Conservation (phyloP, 30 jellyfish, hydroid and myxozoan genomes). For the Mastigias papua region DNA sequence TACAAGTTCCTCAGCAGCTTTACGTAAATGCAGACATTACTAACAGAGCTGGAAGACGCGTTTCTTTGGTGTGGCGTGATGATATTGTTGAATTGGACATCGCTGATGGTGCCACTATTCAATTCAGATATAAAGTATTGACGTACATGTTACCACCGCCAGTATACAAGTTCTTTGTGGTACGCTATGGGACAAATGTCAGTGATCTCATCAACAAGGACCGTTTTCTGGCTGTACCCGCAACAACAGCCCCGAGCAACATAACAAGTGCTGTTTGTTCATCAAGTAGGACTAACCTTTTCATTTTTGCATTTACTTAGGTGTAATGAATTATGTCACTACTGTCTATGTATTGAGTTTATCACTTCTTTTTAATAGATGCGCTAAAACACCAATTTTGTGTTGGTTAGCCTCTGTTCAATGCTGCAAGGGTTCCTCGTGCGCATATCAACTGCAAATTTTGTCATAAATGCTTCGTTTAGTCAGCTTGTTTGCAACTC, state of each 20-base stretch:
- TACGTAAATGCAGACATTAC: slow-evolving; percentile 77
- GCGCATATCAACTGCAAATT: no score
- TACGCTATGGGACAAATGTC: slow-evolving; percentile 90
- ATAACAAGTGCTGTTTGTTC: slow-evolving; percentile 79
- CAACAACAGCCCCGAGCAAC: slow-evolving; percentile 48
- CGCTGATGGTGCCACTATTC: slow-evolving; percentile 87
- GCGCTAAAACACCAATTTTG: no score
- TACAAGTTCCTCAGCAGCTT: slow-evolving; percentile 64
- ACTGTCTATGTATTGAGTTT: no score
- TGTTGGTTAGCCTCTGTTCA: no score
- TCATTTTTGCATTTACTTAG: neutral
- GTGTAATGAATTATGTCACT: no score
- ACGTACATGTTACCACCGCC: slow-evolving; percentile 84
- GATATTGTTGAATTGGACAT: slow-evolving; percentile 90
- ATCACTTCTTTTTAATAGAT: no score
- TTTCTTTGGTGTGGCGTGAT: slow-evolving; percentile 97
- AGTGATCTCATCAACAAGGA: slow-evolving; percentile 85
- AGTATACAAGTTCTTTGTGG: slow-evolving; percentile 74
- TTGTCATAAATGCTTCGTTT: no score
- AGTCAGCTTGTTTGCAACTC: no score
- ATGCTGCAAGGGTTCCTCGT: no score
- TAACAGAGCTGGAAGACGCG: slow-evolving; percentile 91
- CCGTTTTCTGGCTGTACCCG: slow-evolving; percentile 48
- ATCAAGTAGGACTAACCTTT: slow-evolving; percentile 68
- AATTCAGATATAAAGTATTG: slow-evolving; percentile 67